phyloP scores from a whole-genome alignment of 2,888 invertebrate genomes.

The Ptilodon capucinus region DNA sequence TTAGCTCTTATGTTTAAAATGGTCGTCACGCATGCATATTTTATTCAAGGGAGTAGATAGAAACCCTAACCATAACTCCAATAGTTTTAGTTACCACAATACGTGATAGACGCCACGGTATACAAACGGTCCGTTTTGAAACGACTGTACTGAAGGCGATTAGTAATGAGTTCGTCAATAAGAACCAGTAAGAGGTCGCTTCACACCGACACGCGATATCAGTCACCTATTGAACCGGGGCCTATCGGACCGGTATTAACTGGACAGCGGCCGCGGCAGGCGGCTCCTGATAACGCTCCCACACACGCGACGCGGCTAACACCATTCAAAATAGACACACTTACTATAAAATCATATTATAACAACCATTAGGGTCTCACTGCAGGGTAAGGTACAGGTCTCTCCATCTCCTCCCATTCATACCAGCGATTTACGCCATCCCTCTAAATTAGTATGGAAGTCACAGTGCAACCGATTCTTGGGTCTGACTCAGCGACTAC shows the following conservation, averaged over 20 bases:
- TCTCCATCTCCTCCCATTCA: too few relatives aligned
- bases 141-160: conserved; percentile 26
- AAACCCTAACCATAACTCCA: neutral
- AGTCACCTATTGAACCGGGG: conserved; percentile 84
- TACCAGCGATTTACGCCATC: too few relatives aligned
- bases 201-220: conserved; percentile 69
- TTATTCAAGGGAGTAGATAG: too few relatives aligned
- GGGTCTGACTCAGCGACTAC: too few relatives aligned
- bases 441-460: too few relatives aligned
- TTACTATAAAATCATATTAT: neutral
- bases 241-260: conserved; percentile 82
- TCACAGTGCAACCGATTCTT: too few relatives aligned
- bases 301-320: conserved; percentile 40
- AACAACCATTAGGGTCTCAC: too few relatives aligned
- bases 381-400: too few relatives aligned
- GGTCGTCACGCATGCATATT: too few relatives aligned
- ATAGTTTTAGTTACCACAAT: neutral
- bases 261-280: conserved; percentile 76
- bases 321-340: conserved; percentile 14
- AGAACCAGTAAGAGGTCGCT: conserved; percentile 77
- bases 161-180: conserved; percentile 45
- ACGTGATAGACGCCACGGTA: conserved; percentile 18
- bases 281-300: conserved; percentile 73
- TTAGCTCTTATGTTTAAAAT: too few relatives aligned
- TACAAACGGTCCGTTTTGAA: conserved; percentile 29